These are phyloP conservation scores for Cirrhinus molitorella DNA, from an alignment of 2,797 vertebrate genomes.

Conservation along the genomic window DNA sequence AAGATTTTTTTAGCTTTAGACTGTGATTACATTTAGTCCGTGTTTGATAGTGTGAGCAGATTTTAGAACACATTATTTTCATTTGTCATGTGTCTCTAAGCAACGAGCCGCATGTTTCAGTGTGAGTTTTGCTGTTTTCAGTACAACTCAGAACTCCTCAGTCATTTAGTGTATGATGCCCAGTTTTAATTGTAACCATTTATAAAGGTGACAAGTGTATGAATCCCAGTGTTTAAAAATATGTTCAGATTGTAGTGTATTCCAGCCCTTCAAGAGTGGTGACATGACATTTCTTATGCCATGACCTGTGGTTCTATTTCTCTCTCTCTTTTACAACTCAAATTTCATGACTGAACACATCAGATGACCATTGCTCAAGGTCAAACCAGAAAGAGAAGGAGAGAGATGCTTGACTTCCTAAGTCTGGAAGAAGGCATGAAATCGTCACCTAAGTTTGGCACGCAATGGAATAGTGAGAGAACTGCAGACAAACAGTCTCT, in stretches of 20 bases:
- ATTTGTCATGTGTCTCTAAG: neutral
- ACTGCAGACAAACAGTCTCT: conserved; percentile 37
- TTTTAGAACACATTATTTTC: neutral
- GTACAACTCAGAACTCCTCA: neutral
- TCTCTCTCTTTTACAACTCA: neutral
- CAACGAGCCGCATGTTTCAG: neutral
- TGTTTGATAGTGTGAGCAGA: neutral
- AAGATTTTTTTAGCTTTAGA: neutral
- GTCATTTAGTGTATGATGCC: neutral
- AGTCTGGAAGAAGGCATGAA: neutral
- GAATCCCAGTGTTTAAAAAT: neutral
- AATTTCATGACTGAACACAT: conserved; percentile 10
- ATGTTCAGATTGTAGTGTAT: neutral
- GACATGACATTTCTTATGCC: neutral
- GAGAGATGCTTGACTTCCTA: neutral
- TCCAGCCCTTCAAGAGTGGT: neutral
- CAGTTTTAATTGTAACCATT: neutral
- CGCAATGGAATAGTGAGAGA: conserved; percentile 25
- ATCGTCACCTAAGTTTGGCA: neutral
- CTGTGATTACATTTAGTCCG: neutral
- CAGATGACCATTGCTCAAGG: conserved; percentile 2
- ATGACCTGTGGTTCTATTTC: neutral
- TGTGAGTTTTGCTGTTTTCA: neutral
- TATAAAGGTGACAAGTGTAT: neutral
- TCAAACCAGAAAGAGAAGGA: neutral